Conservation (phyloP, 1,140 invertebrate species). For the Drosophila insularis region DNA sequence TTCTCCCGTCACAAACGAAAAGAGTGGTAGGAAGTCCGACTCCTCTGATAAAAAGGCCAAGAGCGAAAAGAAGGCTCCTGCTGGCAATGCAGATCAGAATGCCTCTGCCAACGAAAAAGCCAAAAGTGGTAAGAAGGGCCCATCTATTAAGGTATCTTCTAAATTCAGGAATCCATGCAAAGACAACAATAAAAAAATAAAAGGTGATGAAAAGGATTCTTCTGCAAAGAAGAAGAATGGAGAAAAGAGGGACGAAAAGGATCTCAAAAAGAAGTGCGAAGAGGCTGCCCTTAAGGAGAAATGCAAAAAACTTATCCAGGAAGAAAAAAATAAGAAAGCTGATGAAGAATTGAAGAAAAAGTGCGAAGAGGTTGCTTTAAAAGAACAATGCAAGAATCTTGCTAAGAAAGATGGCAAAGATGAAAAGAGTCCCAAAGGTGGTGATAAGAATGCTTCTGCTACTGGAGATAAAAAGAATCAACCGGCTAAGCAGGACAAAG, state of each 20-base stretch:
- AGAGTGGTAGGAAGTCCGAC: no score
- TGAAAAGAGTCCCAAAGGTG: neutral
- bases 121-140: no score
- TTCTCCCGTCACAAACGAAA: no score
- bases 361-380: neutral
- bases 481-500: neutral
- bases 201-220: neutral
- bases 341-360: neutral
- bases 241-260: neutral
- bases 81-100: no score
- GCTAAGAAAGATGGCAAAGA: neutral
- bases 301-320: neutral
- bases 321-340: neutral
- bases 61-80: no score
- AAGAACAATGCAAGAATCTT: neutral
- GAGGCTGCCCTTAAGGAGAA: neutral
- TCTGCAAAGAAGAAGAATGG: no score
- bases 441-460: neutral
- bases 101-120: no score
- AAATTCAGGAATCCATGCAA: neutral
- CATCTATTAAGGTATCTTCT: no score
- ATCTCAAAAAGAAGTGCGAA: neutral
- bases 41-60: no score
- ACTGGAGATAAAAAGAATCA: neutral
- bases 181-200: neutral